Evolutionary conservation across 2,888 invertebrate genomes (phyloP).

Genomic region (Timandra comae): DNA sequence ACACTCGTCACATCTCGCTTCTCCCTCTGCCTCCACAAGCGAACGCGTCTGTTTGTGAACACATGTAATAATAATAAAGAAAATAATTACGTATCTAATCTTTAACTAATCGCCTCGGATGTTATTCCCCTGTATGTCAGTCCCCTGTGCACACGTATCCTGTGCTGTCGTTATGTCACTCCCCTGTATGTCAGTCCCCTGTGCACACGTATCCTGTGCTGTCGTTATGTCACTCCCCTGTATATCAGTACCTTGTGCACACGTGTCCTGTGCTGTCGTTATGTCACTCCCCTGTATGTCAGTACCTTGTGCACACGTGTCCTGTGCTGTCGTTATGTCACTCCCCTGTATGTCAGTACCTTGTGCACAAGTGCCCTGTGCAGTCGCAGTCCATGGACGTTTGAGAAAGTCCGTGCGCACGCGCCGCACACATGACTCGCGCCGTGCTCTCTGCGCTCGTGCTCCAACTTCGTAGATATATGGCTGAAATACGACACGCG

Average conservation of each 20-base stretch:
- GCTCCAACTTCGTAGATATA: conserved; percentile 19
- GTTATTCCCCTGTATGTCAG: too few relatives aligned
- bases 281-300: too few relatives aligned
- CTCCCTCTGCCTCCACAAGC: not conserved
- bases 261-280: too few relatives aligned
- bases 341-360: too few relatives aligned
- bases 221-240: too few relatives aligned
- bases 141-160: not conserved
- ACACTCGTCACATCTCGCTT: conserved; percentile 10
- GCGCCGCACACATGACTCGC: conserved; percentile 14
- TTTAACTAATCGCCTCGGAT: too few relatives aligned
- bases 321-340: conserved; percentile 14
- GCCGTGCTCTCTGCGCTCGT: conserved; percentile 14
- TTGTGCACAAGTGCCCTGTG: too few relatives aligned
- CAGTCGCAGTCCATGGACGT: conserved; percentile 11
- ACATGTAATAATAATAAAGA: not conserved
- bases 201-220: too few relatives aligned
- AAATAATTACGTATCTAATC: not conserved
- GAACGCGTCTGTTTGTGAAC: too few relatives aligned
- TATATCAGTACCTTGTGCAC: too few relatives aligned
- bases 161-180: conserved; percentile 5
- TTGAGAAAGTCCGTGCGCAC: conserved; percentile 19
- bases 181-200: too few relatives aligned
- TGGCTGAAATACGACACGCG: too few relatives aligned
- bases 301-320: conserved; percentile 18